Conservation (phyloP, 2,113 vertebrate species). For the Kryptolebias marmoratus region DNA sequence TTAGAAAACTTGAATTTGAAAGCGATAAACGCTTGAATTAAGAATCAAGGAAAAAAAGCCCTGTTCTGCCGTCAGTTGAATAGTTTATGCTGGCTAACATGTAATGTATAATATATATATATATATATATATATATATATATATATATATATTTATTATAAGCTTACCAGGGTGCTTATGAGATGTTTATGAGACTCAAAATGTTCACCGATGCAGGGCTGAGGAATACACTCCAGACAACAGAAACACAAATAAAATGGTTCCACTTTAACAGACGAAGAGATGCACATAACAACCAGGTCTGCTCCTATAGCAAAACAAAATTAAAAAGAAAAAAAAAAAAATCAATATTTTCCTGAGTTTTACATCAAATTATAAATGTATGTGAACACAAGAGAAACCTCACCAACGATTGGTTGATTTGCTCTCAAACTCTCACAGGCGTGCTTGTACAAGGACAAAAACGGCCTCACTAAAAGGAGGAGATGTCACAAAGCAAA, state of each 20-base stretch:
- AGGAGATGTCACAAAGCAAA: not conserved
- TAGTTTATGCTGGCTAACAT: no score
- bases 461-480: not conserved
- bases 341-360: not conserved
- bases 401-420: conserved; percentile 53
- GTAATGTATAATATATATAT: no score
- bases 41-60: no score
- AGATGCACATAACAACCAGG: conserved; percentile 48
- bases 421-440: not conserved
- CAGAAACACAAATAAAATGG: conserved; percentile 61
- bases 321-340: no score
- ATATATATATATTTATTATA: not conserved
- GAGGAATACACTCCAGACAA: conserved; percentile 45
- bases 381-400: not conserved
- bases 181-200: conserved; percentile 51
- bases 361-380: not conserved
- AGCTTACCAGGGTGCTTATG: conserved; percentile 53
- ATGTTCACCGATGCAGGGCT: conserved; percentile 8
- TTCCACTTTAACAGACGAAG: not conserved
- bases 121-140: no score
- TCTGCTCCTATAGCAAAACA: conserved; percentile 29
- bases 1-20: no score
- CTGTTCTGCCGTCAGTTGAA: no score
- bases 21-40: no score
- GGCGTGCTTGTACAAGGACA: not conserved